A percentile compares a stretch with the other conserved stretches of the same genome.
These are phyloP conservation scores for Montifringilla adamsi DNA, from an alignment of 2,113 vertebrate species.

Conservation along the genomic window DNA sequence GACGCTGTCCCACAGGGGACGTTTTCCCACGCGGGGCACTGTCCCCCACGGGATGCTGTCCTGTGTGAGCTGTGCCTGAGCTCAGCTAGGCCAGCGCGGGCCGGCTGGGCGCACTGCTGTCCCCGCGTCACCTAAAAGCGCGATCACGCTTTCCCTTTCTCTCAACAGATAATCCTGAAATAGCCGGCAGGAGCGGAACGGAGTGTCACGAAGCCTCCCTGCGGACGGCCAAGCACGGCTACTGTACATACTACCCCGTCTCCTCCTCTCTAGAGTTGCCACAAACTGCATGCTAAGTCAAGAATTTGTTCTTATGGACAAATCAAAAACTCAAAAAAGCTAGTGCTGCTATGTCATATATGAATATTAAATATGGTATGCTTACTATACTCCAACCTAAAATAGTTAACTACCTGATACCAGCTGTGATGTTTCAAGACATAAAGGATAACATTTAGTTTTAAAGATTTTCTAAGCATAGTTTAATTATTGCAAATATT, in stretches of 20 bases:
- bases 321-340: slow-evolving; percentile 82
- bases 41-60: not conserved
- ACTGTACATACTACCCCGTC: slow-evolving; percentile 96
- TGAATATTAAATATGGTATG: slow-evolving; percentile 87
- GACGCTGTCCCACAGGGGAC: rapidly evolving
- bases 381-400: slow-evolving; percentile 86
- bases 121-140: not conserved
- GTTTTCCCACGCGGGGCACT: rapidly evolving
- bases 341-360: slow-evolving; percentile 85
- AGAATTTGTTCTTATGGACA: slow-evolving; percentile 83
- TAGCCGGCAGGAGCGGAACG: slow-evolving; percentile 80
- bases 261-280: slow-evolving; percentile 93
- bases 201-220: slow-evolving; percentile 90
- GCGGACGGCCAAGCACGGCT: slow-evolving; percentile 89
- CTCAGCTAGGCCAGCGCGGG: not conserved
- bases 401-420: slow-evolving; percentile 86
- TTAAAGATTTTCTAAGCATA: slow-evolving; percentile 79
- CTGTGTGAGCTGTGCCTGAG: not conserved
- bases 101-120: not conserved
- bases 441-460: slow-evolving; percentile 83
- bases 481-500: slow-evolving; percentile 80
- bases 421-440: slow-evolving; percentile 83
- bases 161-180: slow-evolving; percentile 97
- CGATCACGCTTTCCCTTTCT: slow-evolving; percentile 62
- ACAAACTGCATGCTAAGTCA: slow-evolving; percentile 99